Base-by-base conservation (phyloP, 2,113 vertebrate genomes). In the Seriola dumerili region DNA sequence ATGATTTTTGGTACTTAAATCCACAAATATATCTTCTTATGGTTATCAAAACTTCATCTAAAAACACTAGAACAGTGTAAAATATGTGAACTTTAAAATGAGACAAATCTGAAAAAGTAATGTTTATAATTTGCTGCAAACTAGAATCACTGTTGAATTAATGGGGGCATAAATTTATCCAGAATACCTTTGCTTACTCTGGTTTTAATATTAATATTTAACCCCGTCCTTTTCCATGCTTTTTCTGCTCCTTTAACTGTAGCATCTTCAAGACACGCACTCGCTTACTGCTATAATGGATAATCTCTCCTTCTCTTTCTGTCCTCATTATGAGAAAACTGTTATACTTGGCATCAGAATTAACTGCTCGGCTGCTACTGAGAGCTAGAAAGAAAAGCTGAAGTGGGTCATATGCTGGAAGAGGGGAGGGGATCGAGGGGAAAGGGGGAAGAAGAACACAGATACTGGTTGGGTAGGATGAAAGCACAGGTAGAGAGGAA, bases 331-430 rank as follows among this genome's bases (percentile, higher is more conserved):
- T 89, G 89, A 85, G 88, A 91, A 93, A 90, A 90, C 76, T 88
- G 93, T 89, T 93, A 90, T 76, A 95, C 78, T 94, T 93, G 90
- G 92, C 90, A 90, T 77, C 73, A 44, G 75, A 89, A 71, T 93
- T 89, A 95, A 90, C 92, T 83, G 90, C 81, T 92, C 64, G 62
- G 72, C 90, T 80, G 86, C 85, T 48, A 23, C 66, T 23, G 70
- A 87, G 86, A 84, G 81, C 78, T 44, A 62, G 48, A 75, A 80
- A 71, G 79, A 87, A 64, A 76, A 40, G 62, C 62, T 93, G 84
- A 93, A 95, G 80, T 94, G 92, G 94, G 95, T 95, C 94, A 94
- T 54, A 46, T 62, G 76, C 78, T 86, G 72, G 13, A 70, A 81
- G 76, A 78, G 73, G 82, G 66, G 72, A 66, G 70, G n/a, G 52